These are phyloP conservation scores for Scyliorhinus canicula DNA, from an alignment of 2,797 vertebrate species.

Conservation along the genomic window DNA sequence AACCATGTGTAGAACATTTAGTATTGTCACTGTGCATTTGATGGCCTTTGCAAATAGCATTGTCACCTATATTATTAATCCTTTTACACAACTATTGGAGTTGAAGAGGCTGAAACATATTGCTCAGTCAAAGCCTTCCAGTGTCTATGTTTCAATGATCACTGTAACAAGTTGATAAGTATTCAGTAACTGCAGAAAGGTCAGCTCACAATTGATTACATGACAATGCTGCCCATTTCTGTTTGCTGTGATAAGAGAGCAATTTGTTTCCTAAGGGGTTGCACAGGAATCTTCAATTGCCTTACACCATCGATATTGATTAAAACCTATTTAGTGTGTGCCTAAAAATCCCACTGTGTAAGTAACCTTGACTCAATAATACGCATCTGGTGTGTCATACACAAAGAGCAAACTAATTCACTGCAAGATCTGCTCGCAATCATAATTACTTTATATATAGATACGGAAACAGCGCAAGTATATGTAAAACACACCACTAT, in stretches of 20 bases:
- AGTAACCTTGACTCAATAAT: constrained; percentile 28
- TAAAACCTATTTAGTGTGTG: constrained; percentile 8
- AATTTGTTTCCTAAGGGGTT: not conserved
- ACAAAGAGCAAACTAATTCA: not conserved
- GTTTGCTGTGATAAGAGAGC: constrained; percentile 20
- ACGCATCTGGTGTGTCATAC: not conserved
- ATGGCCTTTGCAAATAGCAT: constrained; percentile 15
- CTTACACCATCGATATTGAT: not conserved
- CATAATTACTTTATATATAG: not conserved
- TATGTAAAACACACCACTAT: not conserved
- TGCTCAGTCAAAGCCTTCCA: not conserved
- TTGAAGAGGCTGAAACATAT: not conserved
- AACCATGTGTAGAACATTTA: not conserved
- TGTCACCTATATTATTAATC: not conserved
- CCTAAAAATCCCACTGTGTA: not conserved
- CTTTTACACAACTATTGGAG: not conserved
- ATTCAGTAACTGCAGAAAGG: not conserved
- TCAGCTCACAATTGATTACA: constrained; percentile 31
- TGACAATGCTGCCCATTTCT: not conserved
- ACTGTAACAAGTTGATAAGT: not conserved
- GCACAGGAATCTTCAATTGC: not conserved
- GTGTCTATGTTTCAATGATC: not conserved
- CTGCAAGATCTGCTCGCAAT: not conserved
- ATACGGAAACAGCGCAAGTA: not conserved
- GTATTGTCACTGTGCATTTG: not conserved